These are phyloP conservation scores for Rhamphomyia laevipes DNA, from an alignment of 2,888 invertebrate species.

Conservation along the genomic window DNA sequence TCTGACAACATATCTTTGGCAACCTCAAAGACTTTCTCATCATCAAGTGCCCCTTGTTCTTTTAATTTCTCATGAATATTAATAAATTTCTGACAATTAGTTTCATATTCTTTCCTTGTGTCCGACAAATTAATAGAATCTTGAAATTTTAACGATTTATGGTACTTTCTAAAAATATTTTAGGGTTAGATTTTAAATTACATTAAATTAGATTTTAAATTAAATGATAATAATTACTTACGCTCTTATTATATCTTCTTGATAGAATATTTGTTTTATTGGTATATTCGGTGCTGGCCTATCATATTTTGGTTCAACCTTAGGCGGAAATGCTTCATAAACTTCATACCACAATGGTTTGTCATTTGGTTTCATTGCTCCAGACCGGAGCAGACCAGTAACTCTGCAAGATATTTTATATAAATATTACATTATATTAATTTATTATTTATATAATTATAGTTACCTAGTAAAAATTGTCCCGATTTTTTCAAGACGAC, in stretches of 20 bases:
- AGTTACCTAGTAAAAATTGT: conserved; percentile 57
- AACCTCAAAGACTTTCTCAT: conserved; percentile 41
- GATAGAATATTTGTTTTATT: conserved; percentile 62
- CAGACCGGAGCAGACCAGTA: conserved; percentile 64
- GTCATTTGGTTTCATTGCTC: conserved; percentile 69
- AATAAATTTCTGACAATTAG: conserved; percentile 48
- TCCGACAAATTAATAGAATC: conserved; percentile 45
- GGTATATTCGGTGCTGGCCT: conserved; percentile 49
- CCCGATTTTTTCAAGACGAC: conserved; percentile 60
- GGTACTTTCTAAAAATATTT: conserved; percentile 49
- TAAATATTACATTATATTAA: not conserved
- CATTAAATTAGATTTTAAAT: no score
- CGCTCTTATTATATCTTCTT: conserved; percentile 77
- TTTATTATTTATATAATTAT: not conserved
- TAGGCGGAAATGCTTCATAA: conserved; percentile 83
- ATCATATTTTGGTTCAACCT: conserved; percentile 65
- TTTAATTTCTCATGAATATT: conserved; percentile 48
- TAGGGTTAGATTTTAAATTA: not conserved
- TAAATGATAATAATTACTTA: conserved; percentile 37
- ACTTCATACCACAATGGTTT: conserved; percentile 89
- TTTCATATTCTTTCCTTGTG: conserved; percentile 27
- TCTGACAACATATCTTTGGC: conserved; percentile 38
- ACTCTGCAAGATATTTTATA: conserved; percentile 39
- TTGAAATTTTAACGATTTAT: conserved; percentile 45
- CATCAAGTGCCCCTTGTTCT: conserved; percentile 41